phyloP scores from a whole-genome alignment of 2,797 vertebrate species.

The Gadopsis bispinosus region DNA sequence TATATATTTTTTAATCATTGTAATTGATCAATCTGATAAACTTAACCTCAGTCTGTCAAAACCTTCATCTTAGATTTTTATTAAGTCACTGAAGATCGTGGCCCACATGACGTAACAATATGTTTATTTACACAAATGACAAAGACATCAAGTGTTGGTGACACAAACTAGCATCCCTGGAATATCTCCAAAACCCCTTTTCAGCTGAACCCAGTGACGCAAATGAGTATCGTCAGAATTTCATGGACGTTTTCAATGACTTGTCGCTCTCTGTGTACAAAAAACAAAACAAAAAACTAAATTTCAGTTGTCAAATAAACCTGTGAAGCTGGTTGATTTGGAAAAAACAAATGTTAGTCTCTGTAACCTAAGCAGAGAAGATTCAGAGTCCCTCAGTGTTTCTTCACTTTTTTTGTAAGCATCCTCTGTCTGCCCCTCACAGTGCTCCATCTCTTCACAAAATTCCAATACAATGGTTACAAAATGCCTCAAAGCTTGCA shows the following conservation, averaged over 20 bases:
- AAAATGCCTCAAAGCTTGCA: constrained; percentile 52
- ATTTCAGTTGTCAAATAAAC: background rate
- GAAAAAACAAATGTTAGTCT: constrained; percentile 16
- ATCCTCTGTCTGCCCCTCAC: background rate
- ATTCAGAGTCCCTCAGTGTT: background rate
- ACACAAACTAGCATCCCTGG: background rate
- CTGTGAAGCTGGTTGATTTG: background rate
- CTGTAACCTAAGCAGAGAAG: background rate
- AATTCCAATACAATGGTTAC: constrained; percentile 20
- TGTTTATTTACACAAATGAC: constrained; percentile 38
- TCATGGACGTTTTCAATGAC: background rate
- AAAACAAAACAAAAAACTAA: too few relatives aligned
- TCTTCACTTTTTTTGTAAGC: background rate
- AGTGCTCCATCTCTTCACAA: constrained; percentile 20
- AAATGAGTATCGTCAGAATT: background rate
- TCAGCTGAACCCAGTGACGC: background rate
- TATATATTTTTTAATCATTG: background rate
- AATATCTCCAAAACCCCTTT: background rate
- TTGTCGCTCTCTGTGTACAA: too few relatives aligned
- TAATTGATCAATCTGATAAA: background rate
- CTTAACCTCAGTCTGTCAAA: background rate
- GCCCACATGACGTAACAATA: background rate
- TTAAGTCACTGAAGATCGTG: background rate
- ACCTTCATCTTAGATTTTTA: background rate
- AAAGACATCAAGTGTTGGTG: background rate